phyloP scores from a whole-genome alignment of 1,140 invertebrate genomes.

The Drosophila sp. region DNA sequence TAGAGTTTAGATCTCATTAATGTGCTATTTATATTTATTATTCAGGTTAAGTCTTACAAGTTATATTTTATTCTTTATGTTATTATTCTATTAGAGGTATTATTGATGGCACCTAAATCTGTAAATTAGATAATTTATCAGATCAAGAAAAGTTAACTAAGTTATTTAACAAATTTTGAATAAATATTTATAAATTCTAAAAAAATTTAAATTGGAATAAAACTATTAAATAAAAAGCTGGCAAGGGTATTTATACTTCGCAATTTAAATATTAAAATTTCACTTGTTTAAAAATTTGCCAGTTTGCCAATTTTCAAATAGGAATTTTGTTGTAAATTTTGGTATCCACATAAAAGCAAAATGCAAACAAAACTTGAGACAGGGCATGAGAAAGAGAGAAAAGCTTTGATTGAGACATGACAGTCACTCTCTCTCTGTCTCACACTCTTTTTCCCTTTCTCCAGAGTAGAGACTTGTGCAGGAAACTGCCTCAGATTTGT shows the following conservation, averaged over 20 bases:
- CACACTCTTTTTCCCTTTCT: not conserved
- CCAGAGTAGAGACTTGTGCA: not conserved
- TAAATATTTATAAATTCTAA: too few species aligned
- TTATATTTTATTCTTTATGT: too few species aligned
- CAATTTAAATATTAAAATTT: not conserved
- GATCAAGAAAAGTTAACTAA: too few species aligned
- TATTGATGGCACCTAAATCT: too few species aligned
- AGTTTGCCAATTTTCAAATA: conserved; percentile 48
- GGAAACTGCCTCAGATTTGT: conserved; percentile 53
- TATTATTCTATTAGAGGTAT: too few species aligned
- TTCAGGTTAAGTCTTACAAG: too few species aligned
- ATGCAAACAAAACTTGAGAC: conserved; percentile 26
- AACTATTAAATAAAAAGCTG: too few species aligned
- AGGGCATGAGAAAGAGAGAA: not conserved
- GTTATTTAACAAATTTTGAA: too few species aligned
- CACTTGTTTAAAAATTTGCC: conserved; percentile 45
- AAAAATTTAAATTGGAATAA: too few species aligned
- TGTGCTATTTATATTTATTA: too few species aligned
- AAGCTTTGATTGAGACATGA: conserved; percentile 53
- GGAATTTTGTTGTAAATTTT: conserved; percentile 41
- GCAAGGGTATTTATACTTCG: conserved; percentile 11
- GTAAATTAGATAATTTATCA: too few species aligned
- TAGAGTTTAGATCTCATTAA: not conserved
- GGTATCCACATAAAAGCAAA: conserved; percentile 29
- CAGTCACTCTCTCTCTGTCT: too few species aligned